Evolutionary conservation across 2,113 vertebrate genomes (phyloP), one percentile per base, ranked within the genome.

Genomic region (Corvus moneduloides): DNA sequence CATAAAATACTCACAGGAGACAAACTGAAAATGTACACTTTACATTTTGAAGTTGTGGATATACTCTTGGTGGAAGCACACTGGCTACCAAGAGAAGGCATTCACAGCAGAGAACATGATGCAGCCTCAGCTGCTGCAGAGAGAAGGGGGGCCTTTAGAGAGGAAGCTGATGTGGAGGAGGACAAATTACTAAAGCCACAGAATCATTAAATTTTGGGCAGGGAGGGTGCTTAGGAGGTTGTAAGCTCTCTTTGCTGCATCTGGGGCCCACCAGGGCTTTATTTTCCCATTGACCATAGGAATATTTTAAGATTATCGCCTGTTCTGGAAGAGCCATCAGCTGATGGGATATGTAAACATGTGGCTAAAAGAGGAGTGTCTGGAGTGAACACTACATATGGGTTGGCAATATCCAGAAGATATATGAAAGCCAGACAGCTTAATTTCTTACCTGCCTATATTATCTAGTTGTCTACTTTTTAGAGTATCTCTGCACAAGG

Each of bases 21-120:
- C 26, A 48, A 72, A 81, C 46, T 26, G 32, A 41, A 68, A 84
- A 43, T 0, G 0, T 39, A 14, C 2, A 3, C 11, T 81, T 67
- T 10, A 33, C 16, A 37, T 41, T 58, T 46, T 35, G 17, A 74
- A 39, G 30, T 27, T 10, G 17, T n/a, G 21, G 26, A 44, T 72
- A 9, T 10, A 17, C 27, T 66, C 1, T 8, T 11, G 15, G 68
- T 16, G 46, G 28, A 77, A 86, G 51, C 27, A 59, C 4, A 2
- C 21, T 26, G 32, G 16, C 35, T 20, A 56, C 21, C 1, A 0
- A 58, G 27, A 30, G 33, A 24, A 62, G 33, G 33, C 22, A 62
- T 84, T 54, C 5, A 3, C 41, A 63, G 44, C 8, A 1, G 8
- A 96, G 10, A 71, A 10, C 12, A 10, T 0, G 0, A 28, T 21